These are phyloP conservation scores for Hyaena hyaena DNA, from an alignment of 2,113 vertebrate genomes.

Conservation along the genomic window DNA sequence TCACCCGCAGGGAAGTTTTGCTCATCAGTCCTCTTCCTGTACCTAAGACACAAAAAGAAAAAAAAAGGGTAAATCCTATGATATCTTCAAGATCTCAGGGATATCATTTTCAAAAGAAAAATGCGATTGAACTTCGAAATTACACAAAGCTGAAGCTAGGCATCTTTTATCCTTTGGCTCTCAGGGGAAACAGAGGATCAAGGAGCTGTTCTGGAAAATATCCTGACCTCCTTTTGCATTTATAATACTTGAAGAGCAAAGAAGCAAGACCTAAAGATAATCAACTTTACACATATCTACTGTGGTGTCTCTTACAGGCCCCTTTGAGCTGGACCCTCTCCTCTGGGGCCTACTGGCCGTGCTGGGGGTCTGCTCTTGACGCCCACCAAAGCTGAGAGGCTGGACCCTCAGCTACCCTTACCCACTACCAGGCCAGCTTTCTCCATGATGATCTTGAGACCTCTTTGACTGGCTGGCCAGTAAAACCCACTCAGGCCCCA, in stretches of 20 bases:
- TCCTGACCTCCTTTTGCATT: background rate
- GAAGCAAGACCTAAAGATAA: background rate
- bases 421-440: background rate
- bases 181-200: background rate
- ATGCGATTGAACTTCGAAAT: background rate
- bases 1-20: slow-evolving; percentile 87
- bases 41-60: slow-evolving; percentile 81
- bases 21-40: slow-evolving; percentile 95
- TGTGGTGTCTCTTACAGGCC: background rate
- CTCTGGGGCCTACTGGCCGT: background rate
- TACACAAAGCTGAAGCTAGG: background rate
- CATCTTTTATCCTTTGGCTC: background rate
- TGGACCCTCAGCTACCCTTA: background rate
- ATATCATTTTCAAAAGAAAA: background rate
- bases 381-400: background rate
- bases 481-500: background rate
- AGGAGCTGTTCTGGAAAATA: background rate
- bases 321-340: background rate
- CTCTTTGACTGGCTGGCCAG: background rate
- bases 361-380: background rate
- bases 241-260: background rate
- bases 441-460: background rate
- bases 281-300: too few relatives aligned
- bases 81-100: background rate
- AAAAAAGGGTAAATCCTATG: background rate